Percentiles rank a stretch among this genome's conserved stretches.
phyloP scores from a whole-genome alignment of 1,140 invertebrate species.

The Drosophila seguyi region DNA sequence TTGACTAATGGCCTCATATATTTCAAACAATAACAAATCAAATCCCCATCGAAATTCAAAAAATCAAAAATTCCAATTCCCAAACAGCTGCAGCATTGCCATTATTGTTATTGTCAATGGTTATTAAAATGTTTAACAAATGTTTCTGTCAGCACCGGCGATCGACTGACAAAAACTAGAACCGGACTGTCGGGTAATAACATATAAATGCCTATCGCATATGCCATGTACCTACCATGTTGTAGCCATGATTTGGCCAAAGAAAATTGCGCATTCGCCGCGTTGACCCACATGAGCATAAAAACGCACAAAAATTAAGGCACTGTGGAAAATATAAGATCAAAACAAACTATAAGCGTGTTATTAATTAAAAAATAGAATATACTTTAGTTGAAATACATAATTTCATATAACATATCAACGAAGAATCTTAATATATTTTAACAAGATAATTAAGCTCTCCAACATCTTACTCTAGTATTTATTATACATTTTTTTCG shows the following conservation, averaged over 20 bases:
- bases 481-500: background rate
- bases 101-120: slow-evolving; percentile 60
- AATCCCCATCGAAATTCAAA: slow-evolving; percentile 21
- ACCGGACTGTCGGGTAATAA: slow-evolving; percentile 57
- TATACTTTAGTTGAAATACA: too few relatives aligned
- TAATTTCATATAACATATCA: too few relatives aligned
- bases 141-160: slow-evolving; percentile 61
- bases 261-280: slow-evolving; percentile 68
- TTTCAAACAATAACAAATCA: slow-evolving; percentile 17
- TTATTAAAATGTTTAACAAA: slow-evolving; percentile 81
- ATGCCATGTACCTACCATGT: slow-evolving; percentile 69
- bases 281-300: slow-evolving; percentile 50
- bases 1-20: background rate
- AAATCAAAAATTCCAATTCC: slow-evolving; percentile 39
- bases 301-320: slow-evolving; percentile 57
- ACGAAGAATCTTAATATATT: too few relatives aligned
- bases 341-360: too few relatives aligned
- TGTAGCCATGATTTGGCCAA: slow-evolving; percentile 48
- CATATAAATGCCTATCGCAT: slow-evolving; percentile 70
- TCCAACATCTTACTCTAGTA: too few relatives aligned
- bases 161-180: slow-evolving; percentile 59
- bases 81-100: slow-evolving; percentile 33
- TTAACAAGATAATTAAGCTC: background rate
- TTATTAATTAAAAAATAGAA: too few relatives aligned
- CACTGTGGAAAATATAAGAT: background rate